A percentile compares a stretch with the other conserved stretches of the same genome.
These are phyloP conservation scores for Telmatochromis sp. DNA, from an alignment of 2,113 vertebrate species.

Conservation along the genomic window DNA sequence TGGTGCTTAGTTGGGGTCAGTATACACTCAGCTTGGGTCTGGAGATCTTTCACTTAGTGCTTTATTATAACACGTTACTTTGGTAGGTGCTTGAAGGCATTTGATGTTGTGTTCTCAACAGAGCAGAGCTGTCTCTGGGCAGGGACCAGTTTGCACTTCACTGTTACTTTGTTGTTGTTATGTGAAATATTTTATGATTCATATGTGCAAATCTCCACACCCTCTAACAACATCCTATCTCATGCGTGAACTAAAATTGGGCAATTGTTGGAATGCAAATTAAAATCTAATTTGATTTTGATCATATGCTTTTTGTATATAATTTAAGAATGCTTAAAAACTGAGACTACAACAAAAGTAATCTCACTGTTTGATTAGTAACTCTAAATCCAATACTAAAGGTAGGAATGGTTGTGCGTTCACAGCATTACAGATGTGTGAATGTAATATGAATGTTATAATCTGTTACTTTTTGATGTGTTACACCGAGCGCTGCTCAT, in stretches of 20 bases:
- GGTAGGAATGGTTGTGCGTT: background rate
- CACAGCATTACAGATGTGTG: background rate
- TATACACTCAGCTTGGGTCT: background rate
- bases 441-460: background rate
- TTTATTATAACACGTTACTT: background rate
- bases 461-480: background rate
- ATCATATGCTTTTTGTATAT: background rate
- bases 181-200: background rate
- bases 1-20: background rate
- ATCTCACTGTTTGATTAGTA: background rate
- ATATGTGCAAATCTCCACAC: background rate
- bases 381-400: background rate
- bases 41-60: background rate
- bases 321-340: background rate
- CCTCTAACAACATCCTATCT: background rate
- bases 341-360: background rate
- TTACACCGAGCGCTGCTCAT: background rate
- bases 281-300: background rate
- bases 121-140: background rate
- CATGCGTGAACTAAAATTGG: background rate
- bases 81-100: background rate
- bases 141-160: background rate
- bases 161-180: background rate
- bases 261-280: background rate
- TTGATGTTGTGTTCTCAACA: background rate